Evolutionary conservation across 2,797 vertebrate species (phyloP).

Genomic region (Pangasius mekongensis): DNA sequence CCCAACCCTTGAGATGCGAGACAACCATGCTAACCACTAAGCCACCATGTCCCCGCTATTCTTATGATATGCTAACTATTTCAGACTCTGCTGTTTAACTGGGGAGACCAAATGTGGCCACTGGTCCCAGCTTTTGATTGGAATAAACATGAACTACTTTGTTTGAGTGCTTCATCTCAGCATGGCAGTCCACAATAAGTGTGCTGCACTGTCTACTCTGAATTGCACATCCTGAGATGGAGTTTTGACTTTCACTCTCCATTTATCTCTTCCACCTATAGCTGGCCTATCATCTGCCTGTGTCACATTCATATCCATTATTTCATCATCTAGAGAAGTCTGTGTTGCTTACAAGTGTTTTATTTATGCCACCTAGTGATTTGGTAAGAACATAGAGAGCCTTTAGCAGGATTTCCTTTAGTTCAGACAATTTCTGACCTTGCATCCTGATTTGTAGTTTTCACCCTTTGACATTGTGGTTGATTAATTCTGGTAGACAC

Average conservation of each 20-base stretch:
- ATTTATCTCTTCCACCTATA: slow-evolving; percentile 35
- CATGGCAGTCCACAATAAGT: slow-evolving; percentile 38
- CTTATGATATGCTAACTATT: slow-evolving; percentile 28
- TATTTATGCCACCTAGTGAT: slow-evolving; percentile 18
- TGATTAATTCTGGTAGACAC: slow-evolving; percentile 17
- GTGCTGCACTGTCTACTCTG: slow-evolving; percentile 51
- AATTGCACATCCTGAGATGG: slow-evolving; percentile 44
- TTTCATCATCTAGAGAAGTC: slow-evolving; percentile 27
- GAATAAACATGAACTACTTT: slow-evolving; percentile 31
- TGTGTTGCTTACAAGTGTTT: slow-evolving; percentile 26
- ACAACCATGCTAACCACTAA: too few species aligned
- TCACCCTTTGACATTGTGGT: neutral
- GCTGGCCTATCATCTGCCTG: neutral
- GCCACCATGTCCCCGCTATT: neutral
- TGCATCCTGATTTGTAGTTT: neutral
- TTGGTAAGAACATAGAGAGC: slow-evolving; percentile 12
- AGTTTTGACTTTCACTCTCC: slow-evolving; percentile 25
- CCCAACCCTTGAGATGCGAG: too few species aligned
- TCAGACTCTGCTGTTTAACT: slow-evolving; percentile 18
- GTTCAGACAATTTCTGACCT: slow-evolving; percentile 4
- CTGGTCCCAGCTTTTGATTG: slow-evolving; percentile 41
- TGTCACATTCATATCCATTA: slow-evolving; percentile 51
- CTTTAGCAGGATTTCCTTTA: slow-evolving; percentile 38
- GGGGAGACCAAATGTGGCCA: slow-evolving; percentile 17
- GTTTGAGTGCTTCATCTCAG: slow-evolving; percentile 32